Evolutionary conservation across 1,140 invertebrate genomes (phyloP), one percentile per base, ranked within the genome.

Genomic region (Lycorma delicatula): DNA sequence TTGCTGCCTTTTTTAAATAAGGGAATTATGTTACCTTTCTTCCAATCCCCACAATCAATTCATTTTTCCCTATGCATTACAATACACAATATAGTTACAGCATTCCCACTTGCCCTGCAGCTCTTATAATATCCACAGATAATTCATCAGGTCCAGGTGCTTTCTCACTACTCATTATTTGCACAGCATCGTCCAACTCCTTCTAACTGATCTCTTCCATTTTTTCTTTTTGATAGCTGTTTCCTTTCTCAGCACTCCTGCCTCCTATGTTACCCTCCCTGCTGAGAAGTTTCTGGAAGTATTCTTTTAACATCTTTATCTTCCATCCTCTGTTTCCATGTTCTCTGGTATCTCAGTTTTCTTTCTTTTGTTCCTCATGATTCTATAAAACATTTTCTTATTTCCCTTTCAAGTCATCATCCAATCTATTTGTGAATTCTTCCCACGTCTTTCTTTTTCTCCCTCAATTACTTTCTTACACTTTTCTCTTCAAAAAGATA

Each of bases 231-330:
- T 16, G 26, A n/a, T 50, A 16, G 48, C 23, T 44, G 41, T 44
- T 44, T 44, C 41, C 41, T 44, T 6, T 22, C 11, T 44, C n/a
- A 16, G 5, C 13, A 20, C 18, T 16, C 23, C 23, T 22, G 18
- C 13, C 41, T 22, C 23, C 41, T 9, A 20, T 44, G 41, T 44
- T 44, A 22, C 23, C 13, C 23, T 44, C 41, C 23, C 48, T 23
- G 13, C 18, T 50, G 22, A 50, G 23, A 50, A 29, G 48, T 26
- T 25, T 50, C 2, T 26, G 18, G 48, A 29, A 50, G 18, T 50
- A 25, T 50, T 50, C 18, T 25, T 44, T 22, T 44, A 44, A 44
- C 13, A 44, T 16, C 23, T 44, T 44, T 44, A 44, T 44, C n/a
- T n/a, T n/a, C n/a, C n/a, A n/a, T n/a, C n/a, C n/a, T n/a, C n/a